Percentiles rank a stretch among this genome's conserved stretches.
phyloP scores from a whole-genome alignment of 1,140 invertebrate genomes.

The Caenorhabditis inopinata region DNA sequence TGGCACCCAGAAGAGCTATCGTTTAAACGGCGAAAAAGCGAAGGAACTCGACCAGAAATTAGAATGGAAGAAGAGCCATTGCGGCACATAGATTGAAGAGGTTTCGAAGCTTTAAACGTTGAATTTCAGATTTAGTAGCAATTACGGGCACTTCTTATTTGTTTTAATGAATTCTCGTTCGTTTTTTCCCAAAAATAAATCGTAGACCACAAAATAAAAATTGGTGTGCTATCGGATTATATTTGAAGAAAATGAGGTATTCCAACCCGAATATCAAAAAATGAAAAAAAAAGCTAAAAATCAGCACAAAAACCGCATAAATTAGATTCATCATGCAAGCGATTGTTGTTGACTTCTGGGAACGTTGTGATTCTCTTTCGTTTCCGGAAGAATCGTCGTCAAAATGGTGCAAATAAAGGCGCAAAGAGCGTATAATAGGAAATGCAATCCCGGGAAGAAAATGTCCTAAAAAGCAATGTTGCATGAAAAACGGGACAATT shows the following conservation, averaged over 20 bases:
- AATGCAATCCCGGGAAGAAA: slow-evolving; percentile 4
- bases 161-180: not conserved
- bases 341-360: slow-evolving; percentile 16
- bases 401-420: slow-evolving; percentile 15
- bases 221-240: no score
- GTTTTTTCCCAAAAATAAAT: no score
- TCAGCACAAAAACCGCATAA: not conserved
- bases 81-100: slow-evolving; percentile 9
- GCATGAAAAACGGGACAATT: not conserved
- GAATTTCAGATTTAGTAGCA: no score
- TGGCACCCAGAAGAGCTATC: slow-evolving; percentile 4
- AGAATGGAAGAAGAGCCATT: not conserved
- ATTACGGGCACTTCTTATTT: not conserved
- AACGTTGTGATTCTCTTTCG: slow-evolving; percentile 7
- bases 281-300: no score
- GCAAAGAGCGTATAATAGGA: not conserved
- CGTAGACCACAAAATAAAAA: no score
- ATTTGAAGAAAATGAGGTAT: no score
- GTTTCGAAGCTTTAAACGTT: not conserved
- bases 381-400: slow-evolving; percentile 10
- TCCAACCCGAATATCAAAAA: no score
- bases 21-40: not conserved
- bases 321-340: not conserved
- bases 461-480: slow-evolving; percentile 9
- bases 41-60: not conserved